phyloP scores from a whole-genome alignment of 2,888 invertebrate genomes.

The Drosophila cognata region DNA sequence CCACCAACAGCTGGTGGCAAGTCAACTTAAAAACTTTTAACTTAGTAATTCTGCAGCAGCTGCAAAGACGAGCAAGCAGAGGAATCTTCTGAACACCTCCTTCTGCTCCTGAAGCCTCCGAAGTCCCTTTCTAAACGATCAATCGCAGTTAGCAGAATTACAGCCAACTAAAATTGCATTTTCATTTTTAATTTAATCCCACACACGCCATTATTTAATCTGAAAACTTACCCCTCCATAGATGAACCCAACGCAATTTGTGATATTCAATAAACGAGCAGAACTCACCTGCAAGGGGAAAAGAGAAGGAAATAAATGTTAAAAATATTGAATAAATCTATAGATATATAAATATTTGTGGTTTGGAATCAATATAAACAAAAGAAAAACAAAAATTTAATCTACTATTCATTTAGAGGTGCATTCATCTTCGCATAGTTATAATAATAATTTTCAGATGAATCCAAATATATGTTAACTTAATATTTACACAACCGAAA shows the following conservation, averaged over 20 bases:
- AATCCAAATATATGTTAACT: background rate
- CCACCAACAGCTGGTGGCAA: conserved; percentile 38
- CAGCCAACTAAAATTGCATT: background rate
- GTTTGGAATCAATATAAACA: background rate
- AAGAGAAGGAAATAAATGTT: conserved; percentile 19
- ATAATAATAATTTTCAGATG: background rate
- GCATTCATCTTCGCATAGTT: too few relatives aligned
- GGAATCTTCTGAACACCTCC: too few relatives aligned
- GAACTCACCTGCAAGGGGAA: conserved; percentile 61
- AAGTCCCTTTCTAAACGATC: background rate
- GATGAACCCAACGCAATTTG: conserved; percentile 16
- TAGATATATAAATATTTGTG: background rate
- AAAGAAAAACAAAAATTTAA: background rate
- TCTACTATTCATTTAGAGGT: background rate
- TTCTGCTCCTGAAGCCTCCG: background rate
- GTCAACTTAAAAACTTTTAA: background rate
- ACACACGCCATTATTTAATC: background rate
- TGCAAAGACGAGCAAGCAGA: background rate
- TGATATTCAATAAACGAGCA: background rate
- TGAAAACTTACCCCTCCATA: conserved; percentile 21
- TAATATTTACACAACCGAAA: too few relatives aligned
- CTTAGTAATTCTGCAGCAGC: background rate
- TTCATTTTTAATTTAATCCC: background rate
- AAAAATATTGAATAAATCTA: conserved; percentile 11
- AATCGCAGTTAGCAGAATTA: background rate